Evolutionary conservation across 30 jellyfish, hydroid and myxozoan species (phyloP).

Genomic region (Pseudorhiza aurosa): DNA sequence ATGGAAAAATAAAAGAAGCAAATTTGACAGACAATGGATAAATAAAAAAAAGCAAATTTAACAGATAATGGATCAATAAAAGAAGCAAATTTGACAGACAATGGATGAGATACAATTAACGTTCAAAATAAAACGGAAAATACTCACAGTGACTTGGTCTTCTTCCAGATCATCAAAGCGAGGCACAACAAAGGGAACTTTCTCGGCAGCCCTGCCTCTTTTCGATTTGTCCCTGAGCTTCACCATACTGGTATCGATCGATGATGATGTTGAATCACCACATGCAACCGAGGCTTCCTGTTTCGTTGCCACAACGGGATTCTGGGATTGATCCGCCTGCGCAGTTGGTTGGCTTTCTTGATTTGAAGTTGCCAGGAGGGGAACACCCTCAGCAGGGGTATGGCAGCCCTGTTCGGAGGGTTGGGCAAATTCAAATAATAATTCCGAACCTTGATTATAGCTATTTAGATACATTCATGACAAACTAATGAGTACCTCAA

Average conservation of each 20-base stretch:
- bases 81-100: too few species aligned
- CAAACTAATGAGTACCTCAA: too few species aligned
- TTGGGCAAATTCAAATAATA: too few species aligned
- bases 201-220: conserved; percentile 26
- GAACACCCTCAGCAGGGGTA: conserved; percentile 86
- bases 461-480: too few species aligned
- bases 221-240: conserved; percentile 55
- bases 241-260: conserved; percentile 69
- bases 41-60: too few species aligned
- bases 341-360: background rate
- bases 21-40: background rate
- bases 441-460: too few species aligned
- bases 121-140: too few species aligned
- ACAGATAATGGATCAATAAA: too few species aligned
- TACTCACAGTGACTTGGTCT: conserved; percentile 76
- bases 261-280: background rate
- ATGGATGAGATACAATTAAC: too few species aligned
- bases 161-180: conserved; percentile 80
- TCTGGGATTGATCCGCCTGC: background rate
- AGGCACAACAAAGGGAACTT: conserved; percentile 77
- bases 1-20: too few species aligned
- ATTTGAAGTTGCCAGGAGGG: conserved; percentile 36
- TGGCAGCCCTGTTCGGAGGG: conserved; percentile 91
- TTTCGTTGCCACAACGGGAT: background rate
- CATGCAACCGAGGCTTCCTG: background rate